phyloP scores from a whole-genome alignment of 2,888 invertebrate species.

The Alloscopus bannaensis region DNA sequence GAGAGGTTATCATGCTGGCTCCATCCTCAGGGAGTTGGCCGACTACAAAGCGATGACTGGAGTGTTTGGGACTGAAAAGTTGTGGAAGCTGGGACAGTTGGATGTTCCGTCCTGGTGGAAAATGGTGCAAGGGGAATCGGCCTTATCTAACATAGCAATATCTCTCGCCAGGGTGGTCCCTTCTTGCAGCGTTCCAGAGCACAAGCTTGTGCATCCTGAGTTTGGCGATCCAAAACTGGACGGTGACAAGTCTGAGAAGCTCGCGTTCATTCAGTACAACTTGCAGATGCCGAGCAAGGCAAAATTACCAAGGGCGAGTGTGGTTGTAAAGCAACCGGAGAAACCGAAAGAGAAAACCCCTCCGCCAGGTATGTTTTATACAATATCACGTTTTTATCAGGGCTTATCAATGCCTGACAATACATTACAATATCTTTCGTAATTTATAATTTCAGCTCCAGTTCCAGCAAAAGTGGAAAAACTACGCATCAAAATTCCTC shows the following conservation, averaged over 20 bases:
- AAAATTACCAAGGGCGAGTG: constrained; percentile 38
- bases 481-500: constrained; percentile 59
- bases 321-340: constrained; percentile 20
- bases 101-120: constrained; percentile 58
- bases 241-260: constrained; percentile 47
- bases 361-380: constrained; percentile 36
- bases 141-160: constrained; percentile 55
- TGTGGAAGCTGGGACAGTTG: constrained; percentile 55
- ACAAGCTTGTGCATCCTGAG: constrained; percentile 3
- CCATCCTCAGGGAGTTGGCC: constrained; percentile 52
- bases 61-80: constrained; percentile 34
- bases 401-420: not conserved
- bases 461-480: constrained; percentile 55
- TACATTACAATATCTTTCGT: not conserved
- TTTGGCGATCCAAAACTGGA: constrained; percentile 27
- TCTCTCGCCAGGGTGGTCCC: constrained; percentile 43
- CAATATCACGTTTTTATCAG: not conserved
- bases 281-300: constrained; percentile 34
- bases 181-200: constrained; percentile 42
- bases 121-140: constrained; percentile 47
- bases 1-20: constrained; percentile 50
- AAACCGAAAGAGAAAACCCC: constrained; percentile 18
- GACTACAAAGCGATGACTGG: constrained; percentile 57
- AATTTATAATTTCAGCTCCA: too few relatives aligned
- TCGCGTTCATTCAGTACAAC: constrained; percentile 56